Evolutionary conservation across 2,888 invertebrate species (phyloP).

Genomic region (Mythimna ferrago): DNA sequence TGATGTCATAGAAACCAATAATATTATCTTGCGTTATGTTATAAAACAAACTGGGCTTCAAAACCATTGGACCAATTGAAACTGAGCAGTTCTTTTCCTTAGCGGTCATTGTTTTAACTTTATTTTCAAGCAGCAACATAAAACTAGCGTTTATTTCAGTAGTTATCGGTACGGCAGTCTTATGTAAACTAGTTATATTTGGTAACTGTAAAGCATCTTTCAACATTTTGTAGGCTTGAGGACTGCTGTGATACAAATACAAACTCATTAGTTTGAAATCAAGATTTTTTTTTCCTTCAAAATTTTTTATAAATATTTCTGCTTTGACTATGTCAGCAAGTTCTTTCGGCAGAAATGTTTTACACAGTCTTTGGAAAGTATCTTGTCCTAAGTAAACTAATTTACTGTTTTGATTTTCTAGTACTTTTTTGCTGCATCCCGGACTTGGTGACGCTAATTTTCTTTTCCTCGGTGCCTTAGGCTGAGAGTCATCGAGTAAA

Average conservation of each 20-base stretch:
- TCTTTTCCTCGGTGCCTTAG: slow-evolving; percentile 5
- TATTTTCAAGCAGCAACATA: slow-evolving; percentile 51
- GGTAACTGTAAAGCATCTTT: slow-evolving; percentile 52
- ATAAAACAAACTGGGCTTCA: slow-evolving; percentile 62
- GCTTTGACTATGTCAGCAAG: slow-evolving; percentile 54
- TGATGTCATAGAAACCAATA: slow-evolving; percentile 64
- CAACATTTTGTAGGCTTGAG: slow-evolving; percentile 60
- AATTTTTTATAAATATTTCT: slow-evolving; percentile 42
- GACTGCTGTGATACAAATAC: slow-evolving; percentile 60
- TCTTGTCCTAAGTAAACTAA: slow-evolving; percentile 19
- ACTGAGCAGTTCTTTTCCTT: slow-evolving; percentile 60
- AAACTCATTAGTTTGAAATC: slow-evolving; percentile 54
- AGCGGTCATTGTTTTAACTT: slow-evolving; percentile 44
- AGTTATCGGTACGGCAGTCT: slow-evolving; percentile 35
- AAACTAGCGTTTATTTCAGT: slow-evolving; percentile 50
- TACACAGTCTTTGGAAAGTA: slow-evolving; percentile 43
- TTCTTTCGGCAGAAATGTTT: slow-evolving; percentile 45
- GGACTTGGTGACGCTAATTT: slow-evolving; percentile 19
- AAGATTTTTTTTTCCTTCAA: slow-evolving; percentile 24
- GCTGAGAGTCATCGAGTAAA: neutral
- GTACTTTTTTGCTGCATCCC: slow-evolving; percentile 23
- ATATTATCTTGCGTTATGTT: slow-evolving; percentile 60
- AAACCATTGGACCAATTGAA: slow-evolving; percentile 44
- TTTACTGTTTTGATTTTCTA: slow-evolving; percentile 19
- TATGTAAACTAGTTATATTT: slow-evolving; percentile 29